These are phyloP conservation scores for Brachionus rubens DNA, from an alignment of 1,140 invertebrate genomes.

Conservation along the genomic window DNA sequence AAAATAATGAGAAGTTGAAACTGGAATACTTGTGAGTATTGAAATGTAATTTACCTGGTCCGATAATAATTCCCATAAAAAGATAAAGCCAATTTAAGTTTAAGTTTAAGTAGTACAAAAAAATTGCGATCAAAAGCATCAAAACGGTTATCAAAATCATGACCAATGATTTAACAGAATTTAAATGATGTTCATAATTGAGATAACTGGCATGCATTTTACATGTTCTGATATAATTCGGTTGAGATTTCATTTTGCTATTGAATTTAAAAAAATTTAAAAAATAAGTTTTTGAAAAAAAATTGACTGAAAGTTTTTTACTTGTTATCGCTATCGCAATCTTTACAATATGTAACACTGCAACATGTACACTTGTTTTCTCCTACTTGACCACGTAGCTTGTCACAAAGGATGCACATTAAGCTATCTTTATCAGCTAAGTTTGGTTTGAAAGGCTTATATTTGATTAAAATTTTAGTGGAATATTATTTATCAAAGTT, in stretches of 20 bases:
- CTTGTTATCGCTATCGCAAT: conserved; percentile 55
- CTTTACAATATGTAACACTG: conserved; percentile 55
- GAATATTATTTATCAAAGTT: conserved; percentile 15
- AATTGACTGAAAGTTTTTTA: conserved; percentile 50
- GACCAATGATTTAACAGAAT: conserved; percentile 57
- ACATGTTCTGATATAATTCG: conserved; percentile 56
- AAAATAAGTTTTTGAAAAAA: background rate
- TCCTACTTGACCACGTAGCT: conserved; percentile 52
- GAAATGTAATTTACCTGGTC: conserved; percentile 53
- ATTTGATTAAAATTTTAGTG: too few species aligned
- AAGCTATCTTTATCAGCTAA: conserved; percentile 54
- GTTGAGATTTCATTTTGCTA: conserved; percentile 49
- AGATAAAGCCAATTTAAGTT: conserved; percentile 59
- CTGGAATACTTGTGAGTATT: background rate
- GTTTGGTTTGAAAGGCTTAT: conserved; percentile 53
- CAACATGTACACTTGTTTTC: conserved; percentile 57
- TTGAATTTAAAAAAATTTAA: background rate
- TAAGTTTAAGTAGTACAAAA: conserved; percentile 51
- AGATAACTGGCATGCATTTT: conserved; percentile 55
- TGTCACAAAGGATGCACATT: conserved; percentile 59
- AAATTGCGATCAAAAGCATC: conserved; percentile 56
- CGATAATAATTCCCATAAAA: conserved; percentile 61
- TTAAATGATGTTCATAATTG: conserved; percentile 56
- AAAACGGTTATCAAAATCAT: conserved; percentile 55
- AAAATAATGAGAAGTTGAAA: background rate